Percentiles rank a stretch among this genome's conserved stretches.
phyloP scores from a whole-genome alignment of 2,113 vertebrate species.

The Vulpes lagopus region DNA sequence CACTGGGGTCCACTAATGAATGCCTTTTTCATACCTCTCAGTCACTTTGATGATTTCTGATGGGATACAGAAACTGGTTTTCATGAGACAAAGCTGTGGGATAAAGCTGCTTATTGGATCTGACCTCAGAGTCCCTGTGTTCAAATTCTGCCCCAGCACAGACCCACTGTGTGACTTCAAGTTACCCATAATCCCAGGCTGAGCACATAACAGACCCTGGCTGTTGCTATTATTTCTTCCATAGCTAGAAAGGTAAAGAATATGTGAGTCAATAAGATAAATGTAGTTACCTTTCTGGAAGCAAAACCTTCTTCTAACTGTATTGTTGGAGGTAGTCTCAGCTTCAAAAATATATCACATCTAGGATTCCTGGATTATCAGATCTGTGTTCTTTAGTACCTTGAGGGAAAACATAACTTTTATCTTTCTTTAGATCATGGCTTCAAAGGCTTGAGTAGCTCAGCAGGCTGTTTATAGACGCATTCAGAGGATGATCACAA shows the following conservation, averaged over 20 bases:
- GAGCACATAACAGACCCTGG: not conserved
- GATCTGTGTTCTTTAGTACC: not conserved
- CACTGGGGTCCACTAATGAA: not conserved
- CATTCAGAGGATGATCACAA: not conserved
- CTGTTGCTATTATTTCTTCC: not conserved
- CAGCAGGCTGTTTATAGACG: not conserved
- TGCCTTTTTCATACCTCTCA: not conserved
- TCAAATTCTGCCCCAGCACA: not conserved
- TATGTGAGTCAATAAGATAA: not conserved
- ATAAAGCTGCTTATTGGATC: not conserved
- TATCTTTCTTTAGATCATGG: not conserved
- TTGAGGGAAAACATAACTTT: not conserved
- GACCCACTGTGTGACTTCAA: not conserved
- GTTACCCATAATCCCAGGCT: not conserved
- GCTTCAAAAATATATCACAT: not conserved
- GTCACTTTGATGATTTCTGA: not conserved
- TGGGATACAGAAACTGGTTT: not conserved
- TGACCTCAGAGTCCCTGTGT: not conserved
- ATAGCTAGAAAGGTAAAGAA: not conserved
- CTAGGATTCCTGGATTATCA: not conserved
- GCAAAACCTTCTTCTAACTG: not conserved
- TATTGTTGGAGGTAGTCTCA: not conserved
- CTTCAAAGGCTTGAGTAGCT: not conserved
- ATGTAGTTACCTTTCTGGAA: not conserved
- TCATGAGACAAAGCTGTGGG: not conserved